Evolutionary conservation across 2,113 vertebrate genomes (phyloP).

Genomic region (Ctenomys sociabilis): DNA sequence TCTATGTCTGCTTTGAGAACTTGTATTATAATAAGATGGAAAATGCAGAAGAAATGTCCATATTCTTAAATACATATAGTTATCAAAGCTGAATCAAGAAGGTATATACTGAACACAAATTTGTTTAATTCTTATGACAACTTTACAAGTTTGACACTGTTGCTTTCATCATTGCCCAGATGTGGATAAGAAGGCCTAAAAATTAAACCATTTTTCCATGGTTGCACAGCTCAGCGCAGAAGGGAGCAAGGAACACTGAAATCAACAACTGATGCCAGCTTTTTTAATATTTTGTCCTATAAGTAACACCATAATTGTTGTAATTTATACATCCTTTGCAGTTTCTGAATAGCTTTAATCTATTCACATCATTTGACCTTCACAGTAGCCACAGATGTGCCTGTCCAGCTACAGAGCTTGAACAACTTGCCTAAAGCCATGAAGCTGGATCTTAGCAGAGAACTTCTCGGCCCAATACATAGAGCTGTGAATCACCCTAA

Average conservation of each 20-base stretch:
- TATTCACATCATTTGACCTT: background rate
- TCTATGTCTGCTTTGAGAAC: too few relatives aligned
- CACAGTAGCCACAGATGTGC: background rate
- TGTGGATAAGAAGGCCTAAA: background rate
- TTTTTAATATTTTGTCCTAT: background rate
- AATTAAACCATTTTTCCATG: background rate
- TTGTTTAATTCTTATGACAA: background rate
- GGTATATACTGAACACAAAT: background rate
- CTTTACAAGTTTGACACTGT: background rate
- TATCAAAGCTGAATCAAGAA: too few relatives aligned
- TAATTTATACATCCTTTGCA: background rate
- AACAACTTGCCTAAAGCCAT: background rate
- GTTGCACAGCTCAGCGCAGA: background rate
- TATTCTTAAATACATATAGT: too few relatives aligned
- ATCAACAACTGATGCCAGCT: background rate
- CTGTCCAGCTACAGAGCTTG: background rate
- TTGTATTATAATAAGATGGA: too few relatives aligned
- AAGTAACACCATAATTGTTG: background rate
- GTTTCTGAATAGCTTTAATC: background rate
- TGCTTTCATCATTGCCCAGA: background rate
- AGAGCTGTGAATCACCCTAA: constrained; percentile 54
- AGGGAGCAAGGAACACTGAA: background rate
- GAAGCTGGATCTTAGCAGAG: background rate
- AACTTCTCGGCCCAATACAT: background rate
- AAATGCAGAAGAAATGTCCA: too few relatives aligned